These are phyloP conservation scores for Choloepus hoffmanni DNA, from an alignment of 2,113 vertebrate species.

Conservation along the genomic window DNA sequence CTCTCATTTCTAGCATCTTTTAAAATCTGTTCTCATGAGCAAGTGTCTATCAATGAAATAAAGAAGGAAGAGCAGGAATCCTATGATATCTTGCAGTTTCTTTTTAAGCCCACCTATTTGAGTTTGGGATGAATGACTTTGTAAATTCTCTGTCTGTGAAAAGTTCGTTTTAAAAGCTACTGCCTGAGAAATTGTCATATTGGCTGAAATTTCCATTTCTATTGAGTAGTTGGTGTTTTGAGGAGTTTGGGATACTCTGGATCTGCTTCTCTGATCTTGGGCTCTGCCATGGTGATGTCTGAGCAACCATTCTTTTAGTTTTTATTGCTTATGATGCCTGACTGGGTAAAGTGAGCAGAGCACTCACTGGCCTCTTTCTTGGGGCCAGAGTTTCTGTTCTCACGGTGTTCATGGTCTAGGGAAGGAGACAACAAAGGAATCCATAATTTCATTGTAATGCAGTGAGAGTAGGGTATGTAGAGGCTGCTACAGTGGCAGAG, in stretches of 20 bases:
- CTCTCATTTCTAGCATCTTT: slow-evolving; percentile 49
- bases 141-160: slow-evolving; percentile 51
- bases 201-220: slow-evolving; percentile 47
- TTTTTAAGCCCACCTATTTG: slow-evolving; percentile 13
- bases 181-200: slow-evolving; percentile 55
- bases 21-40: slow-evolving; percentile 54
- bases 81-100: slow-evolving; percentile 24
- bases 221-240: background rate
- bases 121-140: slow-evolving; percentile 1
- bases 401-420: background rate
- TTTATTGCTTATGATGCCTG: background rate
- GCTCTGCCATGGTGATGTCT: background rate
- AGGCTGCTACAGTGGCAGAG: background rate
- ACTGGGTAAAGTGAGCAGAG: background rate
- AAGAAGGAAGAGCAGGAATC: slow-evolving; percentile 27
- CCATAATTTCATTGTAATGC: background rate
- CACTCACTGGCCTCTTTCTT: background rate
- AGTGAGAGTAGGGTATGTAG: background rate
- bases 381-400: background rate
- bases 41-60: slow-evolving; percentile 46
- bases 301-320: background rate
- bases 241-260: background rate
- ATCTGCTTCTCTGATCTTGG: slow-evolving; percentile 18
- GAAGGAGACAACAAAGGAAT: background rate
- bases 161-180: slow-evolving; percentile 64